Conservation (phyloP, 2,113 vertebrate species). For the Sphaerodactylus townsendi region DNA sequence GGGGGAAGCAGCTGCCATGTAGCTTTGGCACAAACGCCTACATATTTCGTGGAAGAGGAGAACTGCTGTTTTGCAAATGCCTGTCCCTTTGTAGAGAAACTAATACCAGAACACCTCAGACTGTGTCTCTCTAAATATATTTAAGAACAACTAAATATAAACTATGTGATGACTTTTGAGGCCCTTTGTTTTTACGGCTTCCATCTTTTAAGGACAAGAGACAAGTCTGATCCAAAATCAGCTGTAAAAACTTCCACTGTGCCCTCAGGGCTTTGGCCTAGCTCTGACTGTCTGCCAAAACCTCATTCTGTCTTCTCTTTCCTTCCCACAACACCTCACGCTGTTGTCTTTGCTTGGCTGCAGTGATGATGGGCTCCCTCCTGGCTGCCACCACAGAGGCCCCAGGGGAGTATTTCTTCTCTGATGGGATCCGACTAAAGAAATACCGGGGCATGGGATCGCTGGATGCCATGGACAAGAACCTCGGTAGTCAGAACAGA, state of each 20-base stretch:
- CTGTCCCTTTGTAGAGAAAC: too few species aligned
- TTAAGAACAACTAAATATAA: too few species aligned
- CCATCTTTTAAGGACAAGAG: too few species aligned
- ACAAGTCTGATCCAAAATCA: too few species aligned
- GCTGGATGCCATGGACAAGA: slow-evolving; percentile 98
- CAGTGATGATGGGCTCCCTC: slow-evolving; percentile 99
- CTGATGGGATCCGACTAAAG: slow-evolving; percentile 95
- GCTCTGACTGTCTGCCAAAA: neutral
- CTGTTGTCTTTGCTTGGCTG: slow-evolving; percentile 4
- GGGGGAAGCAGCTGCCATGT: neutral
- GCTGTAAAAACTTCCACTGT: too few species aligned
- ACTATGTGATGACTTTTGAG: too few species aligned
- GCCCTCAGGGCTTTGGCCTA: neutral
- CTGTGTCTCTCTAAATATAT: too few species aligned
- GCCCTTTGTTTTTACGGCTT: too few species aligned
- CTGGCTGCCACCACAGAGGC: slow-evolving; percentile 95
- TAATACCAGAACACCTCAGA: too few species aligned
- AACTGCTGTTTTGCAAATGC: too few species aligned
- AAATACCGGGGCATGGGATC: slow-evolving; percentile 98
- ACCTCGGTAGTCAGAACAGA: slow-evolving; percentile 93
- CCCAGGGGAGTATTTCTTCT: slow-evolving; percentile 97
- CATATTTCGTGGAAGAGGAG: too few species aligned
- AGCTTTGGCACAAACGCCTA: too few species aligned
- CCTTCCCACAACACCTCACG: neutral
- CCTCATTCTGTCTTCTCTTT: neutral